These are phyloP conservation scores for Caerostris darwini DNA, from an alignment of 1,140 invertebrate genomes.

Conservation along the genomic window DNA sequence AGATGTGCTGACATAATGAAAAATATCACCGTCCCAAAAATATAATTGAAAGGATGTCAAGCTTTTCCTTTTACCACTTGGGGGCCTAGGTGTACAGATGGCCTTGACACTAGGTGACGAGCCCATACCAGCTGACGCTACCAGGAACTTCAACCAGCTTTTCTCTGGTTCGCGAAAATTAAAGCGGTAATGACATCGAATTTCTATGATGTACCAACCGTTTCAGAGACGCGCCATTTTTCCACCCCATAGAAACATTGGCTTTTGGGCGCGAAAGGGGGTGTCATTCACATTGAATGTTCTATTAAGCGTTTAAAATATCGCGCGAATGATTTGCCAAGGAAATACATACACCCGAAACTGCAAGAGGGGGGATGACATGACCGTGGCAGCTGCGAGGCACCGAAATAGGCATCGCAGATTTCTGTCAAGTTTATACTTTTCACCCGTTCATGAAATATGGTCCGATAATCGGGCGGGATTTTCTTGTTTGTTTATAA, in stretches of 20 bases:
- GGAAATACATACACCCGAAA: neutral
- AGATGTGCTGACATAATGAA: conserved; percentile 69
- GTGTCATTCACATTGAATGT: conserved; percentile 53
- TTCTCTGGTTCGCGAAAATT: conserved; percentile 20
- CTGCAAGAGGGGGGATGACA: neutral
- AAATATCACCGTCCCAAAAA: conserved; percentile 57
- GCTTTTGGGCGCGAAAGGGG: conserved; percentile 20
- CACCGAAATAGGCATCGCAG: neutral
- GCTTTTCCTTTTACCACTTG: conserved; percentile 51
- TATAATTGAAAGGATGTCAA: conserved; percentile 73
- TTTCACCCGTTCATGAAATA: neutral
- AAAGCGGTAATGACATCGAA: conserved; percentile 60
- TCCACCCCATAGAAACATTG: neutral
- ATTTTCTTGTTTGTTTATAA: conserved; percentile 21
- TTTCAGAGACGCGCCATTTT: neutral
- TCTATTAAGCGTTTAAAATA: conserved; percentile 44
- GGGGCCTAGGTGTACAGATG: conserved; percentile 41
- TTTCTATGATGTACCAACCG: neutral
- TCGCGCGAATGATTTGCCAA: conserved; percentile 3
- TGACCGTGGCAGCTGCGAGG: neutral
- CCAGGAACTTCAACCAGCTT: no score
- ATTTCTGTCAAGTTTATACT: neutral
- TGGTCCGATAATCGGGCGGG: neutral
- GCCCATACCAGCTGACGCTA: conserved; percentile 37
- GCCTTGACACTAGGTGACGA: conserved; percentile 69